Conservation (phyloP, 2,113 vertebrate genomes). For the Centrocercus urophasianus region DNA sequence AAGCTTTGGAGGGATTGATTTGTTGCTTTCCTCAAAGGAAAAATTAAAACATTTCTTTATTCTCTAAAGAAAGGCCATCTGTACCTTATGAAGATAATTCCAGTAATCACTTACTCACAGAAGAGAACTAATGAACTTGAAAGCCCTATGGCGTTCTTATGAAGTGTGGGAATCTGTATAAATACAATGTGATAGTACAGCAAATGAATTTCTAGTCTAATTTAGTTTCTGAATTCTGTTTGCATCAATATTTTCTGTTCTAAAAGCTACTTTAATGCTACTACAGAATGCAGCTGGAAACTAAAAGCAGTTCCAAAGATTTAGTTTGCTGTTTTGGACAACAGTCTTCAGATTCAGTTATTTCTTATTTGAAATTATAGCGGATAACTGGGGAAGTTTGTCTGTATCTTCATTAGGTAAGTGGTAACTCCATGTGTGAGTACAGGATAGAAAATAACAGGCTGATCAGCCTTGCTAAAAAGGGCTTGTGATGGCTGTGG, state of each 20-base stretch:
- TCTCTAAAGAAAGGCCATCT: background rate
- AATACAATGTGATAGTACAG: background rate
- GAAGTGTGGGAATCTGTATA: background rate
- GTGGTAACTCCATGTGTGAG: background rate
- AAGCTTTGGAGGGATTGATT: background rate
- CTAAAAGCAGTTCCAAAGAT: background rate
- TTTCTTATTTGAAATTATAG: background rate
- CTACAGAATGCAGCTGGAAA: background rate
- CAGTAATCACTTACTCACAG: background rate
- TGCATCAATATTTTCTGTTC: background rate
- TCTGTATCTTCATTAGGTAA: background rate
- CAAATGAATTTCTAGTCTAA: background rate
- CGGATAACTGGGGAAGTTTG: background rate
- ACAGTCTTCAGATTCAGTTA: background rate
- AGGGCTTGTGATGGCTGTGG: background rate
- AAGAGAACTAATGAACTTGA: background rate
- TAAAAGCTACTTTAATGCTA: background rate
- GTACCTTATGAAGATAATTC: background rate
- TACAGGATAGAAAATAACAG: background rate
- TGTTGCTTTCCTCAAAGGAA: background rate
- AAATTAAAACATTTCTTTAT: background rate
- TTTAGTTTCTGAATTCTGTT: background rate
- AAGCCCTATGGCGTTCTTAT: background rate
- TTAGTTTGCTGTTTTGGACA: background rate
- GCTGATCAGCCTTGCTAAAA: background rate